phyloP scores from a whole-genome alignment of 37 sponge, comb jelly and placozoan genomes.

The Hormiphora californensis region DNA sequence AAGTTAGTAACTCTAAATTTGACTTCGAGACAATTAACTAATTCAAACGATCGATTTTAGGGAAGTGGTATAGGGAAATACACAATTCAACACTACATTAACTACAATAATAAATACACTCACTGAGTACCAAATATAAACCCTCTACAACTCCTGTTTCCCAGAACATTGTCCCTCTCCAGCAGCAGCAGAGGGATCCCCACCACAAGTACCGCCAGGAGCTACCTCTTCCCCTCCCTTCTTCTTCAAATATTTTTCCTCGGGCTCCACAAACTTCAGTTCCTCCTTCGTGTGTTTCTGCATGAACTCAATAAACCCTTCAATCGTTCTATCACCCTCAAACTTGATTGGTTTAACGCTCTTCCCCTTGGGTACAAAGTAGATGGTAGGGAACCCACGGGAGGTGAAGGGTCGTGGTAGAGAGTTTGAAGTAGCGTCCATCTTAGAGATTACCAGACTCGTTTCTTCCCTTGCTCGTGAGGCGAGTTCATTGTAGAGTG shows the following conservation, averaged over 20 bases:
- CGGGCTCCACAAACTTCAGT: not conserved
- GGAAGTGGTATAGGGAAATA: too few species aligned
- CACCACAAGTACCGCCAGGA: not conserved
- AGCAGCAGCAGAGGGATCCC: not conserved
- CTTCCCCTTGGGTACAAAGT: constrained; percentile 3
- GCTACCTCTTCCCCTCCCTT: not conserved
- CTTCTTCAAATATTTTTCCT: constrained; percentile 4
- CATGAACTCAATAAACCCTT: not conserved
- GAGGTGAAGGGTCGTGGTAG: not conserved
- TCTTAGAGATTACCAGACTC: constrained; percentile 1
- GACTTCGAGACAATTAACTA: too few species aligned
- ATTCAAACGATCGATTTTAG: too few species aligned
- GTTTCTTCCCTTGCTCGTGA: not conserved
- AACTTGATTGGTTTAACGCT: not conserved
- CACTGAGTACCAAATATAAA: too few species aligned
- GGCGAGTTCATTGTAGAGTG: not conserved
- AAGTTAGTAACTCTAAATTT: too few species aligned
- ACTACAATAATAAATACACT: too few species aligned
- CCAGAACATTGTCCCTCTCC: constrained; percentile 6
- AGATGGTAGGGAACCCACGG: constrained; percentile 9
- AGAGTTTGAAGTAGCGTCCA: constrained; percentile 9
- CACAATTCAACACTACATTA: too few species aligned
- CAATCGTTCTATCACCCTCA: not conserved
- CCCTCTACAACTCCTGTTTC: not conserved
- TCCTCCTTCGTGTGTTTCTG: not conserved